These are phyloP conservation scores for Smutsia gigantea DNA, from an alignment of 2,797 vertebrate genomes.

Conservation along the genomic window DNA sequence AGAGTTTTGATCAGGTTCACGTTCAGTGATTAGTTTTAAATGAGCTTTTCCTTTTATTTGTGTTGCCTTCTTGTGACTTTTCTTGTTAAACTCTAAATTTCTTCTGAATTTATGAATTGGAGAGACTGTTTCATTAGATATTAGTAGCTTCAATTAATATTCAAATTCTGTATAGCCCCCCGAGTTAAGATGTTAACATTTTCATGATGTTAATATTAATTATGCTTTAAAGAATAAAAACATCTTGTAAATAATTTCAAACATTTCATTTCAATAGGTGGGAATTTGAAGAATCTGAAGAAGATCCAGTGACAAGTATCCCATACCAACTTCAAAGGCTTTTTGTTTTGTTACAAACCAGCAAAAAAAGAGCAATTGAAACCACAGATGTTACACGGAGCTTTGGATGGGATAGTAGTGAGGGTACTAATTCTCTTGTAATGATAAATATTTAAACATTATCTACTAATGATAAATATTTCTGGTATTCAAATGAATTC, in stretches of 20 bases:
- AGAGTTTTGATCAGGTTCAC: slow-evolving; percentile 20
- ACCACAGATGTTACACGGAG: slow-evolving; percentile 98
- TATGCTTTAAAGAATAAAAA: slow-evolving; percentile 83
- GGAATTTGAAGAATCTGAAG: slow-evolving; percentile 98
- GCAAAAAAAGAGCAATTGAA: slow-evolving; percentile 99
- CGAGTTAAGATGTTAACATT: slow-evolving; percentile 31
- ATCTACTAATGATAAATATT: slow-evolving; percentile 37
- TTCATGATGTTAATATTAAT: slow-evolving; percentile 49
- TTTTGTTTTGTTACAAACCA: slow-evolving; percentile 98
- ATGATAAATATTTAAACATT: slow-evolving; percentile 41
- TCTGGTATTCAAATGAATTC: slow-evolving; percentile 32
- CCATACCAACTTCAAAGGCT: slow-evolving; percentile 98
- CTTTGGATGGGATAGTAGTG: slow-evolving; percentile 99
- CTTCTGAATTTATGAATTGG: slow-evolving; percentile 56
- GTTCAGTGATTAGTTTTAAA: neutral
- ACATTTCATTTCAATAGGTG: slow-evolving; percentile 88
- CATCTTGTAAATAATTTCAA: slow-evolving; percentile 62
- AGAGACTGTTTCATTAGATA: slow-evolving; percentile 24
- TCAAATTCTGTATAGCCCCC: neutral
- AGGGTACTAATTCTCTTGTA: slow-evolving; percentile 88
- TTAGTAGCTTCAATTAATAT: slow-evolving; percentile 47
- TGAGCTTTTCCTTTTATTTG: slow-evolving; percentile 27
- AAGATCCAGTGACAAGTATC: slow-evolving; percentile 97
- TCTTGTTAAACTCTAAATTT: slow-evolving; percentile 47
- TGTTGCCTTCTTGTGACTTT: neutral